Evolutionary conservation across 2,888 invertebrate species (phyloP).

Genomic region (Drosophila atroscutellata): DNA sequence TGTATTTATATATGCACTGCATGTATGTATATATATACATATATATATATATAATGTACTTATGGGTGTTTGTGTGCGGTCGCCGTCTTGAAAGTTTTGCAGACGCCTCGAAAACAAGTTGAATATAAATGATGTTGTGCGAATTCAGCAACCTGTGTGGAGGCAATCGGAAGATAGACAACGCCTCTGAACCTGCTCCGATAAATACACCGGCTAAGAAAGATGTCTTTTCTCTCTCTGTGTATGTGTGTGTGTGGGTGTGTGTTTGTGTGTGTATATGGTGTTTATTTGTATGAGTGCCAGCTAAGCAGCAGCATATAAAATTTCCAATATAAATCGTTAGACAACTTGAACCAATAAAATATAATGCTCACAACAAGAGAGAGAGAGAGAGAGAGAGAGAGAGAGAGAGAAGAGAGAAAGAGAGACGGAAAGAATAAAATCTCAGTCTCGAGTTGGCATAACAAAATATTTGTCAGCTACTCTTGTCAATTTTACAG

Average conservation of each 20-base stretch:
- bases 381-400: neutral
- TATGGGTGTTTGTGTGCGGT: conserved; percentile 42
- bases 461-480: conserved; percentile 23
- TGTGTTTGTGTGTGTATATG: conserved; percentile 26
- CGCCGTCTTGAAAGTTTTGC: conserved; percentile 63
- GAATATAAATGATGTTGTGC: conserved; percentile 80
- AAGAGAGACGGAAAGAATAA: neutral
- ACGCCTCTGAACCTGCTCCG: conserved; percentile 41
- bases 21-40: conserved; percentile 15
- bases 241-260: conserved; percentile 5
- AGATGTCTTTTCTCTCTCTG: conserved; percentile 50
- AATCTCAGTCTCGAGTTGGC: conserved; percentile 20
- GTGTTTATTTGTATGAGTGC: conserved; percentile 69
- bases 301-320: conserved; percentile 64
- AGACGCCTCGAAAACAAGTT: conserved; percentile 78
- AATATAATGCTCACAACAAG: conserved; percentile 57
- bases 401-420: neutral
- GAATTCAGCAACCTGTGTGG: conserved; percentile 47
- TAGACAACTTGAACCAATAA: conserved; percentile 71
- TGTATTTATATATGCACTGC: conserved; percentile 24
- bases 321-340: conserved; percentile 74
- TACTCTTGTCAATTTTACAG: conserved; percentile 15
- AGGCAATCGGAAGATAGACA: neutral
- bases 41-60: conserved; percentile 12
- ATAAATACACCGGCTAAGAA: conserved; percentile 49